A percentile compares a stretch with the other conserved stretches of the same genome.
phyloP scores from a whole-genome alignment of 2,797 vertebrate species.

The Phoebastria nigripes region DNA sequence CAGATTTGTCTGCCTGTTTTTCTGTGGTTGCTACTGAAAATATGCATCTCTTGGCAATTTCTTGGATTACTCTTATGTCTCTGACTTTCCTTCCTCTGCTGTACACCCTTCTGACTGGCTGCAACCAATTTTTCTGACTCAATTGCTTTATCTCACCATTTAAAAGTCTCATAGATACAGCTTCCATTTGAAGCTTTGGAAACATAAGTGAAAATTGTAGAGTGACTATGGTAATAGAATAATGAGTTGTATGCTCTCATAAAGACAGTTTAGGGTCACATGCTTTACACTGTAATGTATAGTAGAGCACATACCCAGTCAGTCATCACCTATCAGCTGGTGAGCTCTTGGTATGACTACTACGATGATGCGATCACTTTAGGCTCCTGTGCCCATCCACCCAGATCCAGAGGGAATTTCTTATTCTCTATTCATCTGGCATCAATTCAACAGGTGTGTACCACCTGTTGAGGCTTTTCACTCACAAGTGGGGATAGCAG shows the following conservation, averaged over 20 bases:
- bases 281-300: background rate
- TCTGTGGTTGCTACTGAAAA: background rate
- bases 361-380: background rate
- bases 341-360: background rate
- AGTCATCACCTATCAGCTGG: background rate
- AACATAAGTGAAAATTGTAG: background rate
- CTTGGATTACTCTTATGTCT: background rate
- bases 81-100: background rate
- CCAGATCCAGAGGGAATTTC: background rate
- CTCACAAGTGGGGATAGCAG: background rate
- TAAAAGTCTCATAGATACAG: background rate
- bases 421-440: background rate
- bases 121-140: background rate
- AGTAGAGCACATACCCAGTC: background rate
- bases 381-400: background rate
- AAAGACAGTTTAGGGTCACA: background rate
- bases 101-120: background rate
- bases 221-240: background rate
- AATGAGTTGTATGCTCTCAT: background rate
- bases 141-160: background rate
- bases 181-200: background rate
- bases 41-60: background rate
- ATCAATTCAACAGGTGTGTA: background rate
- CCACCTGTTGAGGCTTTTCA: background rate
- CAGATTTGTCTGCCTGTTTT: background rate